phyloP scores from a whole-genome alignment of 2,113 vertebrate species.

The Ictidomys tridecemlineatus region DNA sequence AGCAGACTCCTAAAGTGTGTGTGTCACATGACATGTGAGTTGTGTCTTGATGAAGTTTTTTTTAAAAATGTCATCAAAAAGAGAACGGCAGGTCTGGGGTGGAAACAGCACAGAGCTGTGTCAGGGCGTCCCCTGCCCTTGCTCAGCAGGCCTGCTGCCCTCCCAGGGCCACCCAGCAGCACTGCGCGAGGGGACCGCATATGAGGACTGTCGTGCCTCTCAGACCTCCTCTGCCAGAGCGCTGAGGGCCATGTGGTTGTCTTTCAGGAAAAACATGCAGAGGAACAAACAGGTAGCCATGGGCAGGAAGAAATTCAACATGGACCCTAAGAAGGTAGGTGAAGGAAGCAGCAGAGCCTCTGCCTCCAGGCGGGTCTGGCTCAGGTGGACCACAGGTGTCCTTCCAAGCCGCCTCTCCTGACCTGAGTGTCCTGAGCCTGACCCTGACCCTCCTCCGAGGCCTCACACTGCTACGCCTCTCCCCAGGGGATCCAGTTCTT shows the following conservation, averaged over 20 bases:
- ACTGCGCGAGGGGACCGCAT: rapidly evolving
- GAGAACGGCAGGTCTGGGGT: background rate
- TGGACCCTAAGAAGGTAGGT: slow-evolving; percentile 99
- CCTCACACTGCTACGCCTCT: background rate
- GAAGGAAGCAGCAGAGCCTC: no score
- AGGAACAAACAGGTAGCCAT: slow-evolving; percentile 99
- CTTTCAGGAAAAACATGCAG: slow-evolving; percentile 97
- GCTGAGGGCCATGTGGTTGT: background rate
- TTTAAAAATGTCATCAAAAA: background rate
- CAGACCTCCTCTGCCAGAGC: rapidly evolving
- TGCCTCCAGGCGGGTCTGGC: no score
- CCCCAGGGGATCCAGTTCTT: slow-evolving; percentile 97
- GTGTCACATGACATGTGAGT: rapidly evolving
- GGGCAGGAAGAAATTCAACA: slow-evolving; percentile 99
- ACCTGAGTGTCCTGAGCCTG: no score
- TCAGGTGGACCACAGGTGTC: no score
- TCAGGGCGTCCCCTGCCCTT: background rate
- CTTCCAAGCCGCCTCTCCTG: no score
- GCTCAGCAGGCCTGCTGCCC: rapidly evolving
- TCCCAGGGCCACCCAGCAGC: background rate
- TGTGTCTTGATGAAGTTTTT: background rate
- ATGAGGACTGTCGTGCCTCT: rapidly evolving
- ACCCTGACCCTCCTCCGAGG: no score
- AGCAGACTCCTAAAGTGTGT: no score
- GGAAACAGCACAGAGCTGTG: background rate